Percentiles rank a stretch among this genome's conserved stretches.
Conservation (phyloP, 1,140 invertebrate species). For the Thaumatotibia leucotreta region DNA sequence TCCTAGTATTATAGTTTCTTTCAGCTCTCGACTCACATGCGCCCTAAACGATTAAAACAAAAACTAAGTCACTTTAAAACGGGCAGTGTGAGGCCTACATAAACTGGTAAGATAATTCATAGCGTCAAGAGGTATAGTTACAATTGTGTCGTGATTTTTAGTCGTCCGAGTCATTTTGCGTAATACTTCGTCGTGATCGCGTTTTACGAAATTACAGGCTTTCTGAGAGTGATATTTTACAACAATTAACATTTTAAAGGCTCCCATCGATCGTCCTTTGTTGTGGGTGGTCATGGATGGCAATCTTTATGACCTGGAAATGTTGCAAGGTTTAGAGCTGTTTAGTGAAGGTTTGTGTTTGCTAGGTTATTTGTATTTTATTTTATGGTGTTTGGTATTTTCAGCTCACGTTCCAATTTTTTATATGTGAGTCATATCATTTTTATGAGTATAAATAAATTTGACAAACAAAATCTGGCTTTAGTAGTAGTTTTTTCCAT, state of each 20-base stretch:
- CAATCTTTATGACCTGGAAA: neutral
- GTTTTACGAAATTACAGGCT: conserved; percentile 10
- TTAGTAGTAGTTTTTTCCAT: no score
- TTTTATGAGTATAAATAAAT: no score
- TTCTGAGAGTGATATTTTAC: conserved; percentile 9
- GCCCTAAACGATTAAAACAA: neutral
- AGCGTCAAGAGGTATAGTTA: conserved; percentile 3
- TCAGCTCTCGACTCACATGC: neutral
- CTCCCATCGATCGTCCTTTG: conserved; percentile 11
- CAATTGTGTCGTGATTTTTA: conserved; percentile 1
- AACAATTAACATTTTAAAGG: conserved; percentile 14
- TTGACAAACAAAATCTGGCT: no score
- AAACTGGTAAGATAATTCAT: neutral
- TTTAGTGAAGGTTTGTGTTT: neutral
- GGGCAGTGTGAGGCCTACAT: neutral
- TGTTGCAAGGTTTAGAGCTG: neutral
- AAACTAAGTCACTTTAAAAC: neutral
- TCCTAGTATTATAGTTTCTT: neutral
- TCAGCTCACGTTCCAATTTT: no score
- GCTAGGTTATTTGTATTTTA: no score
- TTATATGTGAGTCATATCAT: no score
- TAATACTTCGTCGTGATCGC: conserved; percentile 2
- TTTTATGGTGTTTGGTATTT: no score
- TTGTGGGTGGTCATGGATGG: conserved; percentile 2
- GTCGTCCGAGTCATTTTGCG: conserved; percentile 12